Base-by-base conservation (phyloP, 2,888 invertebrate genomes). In the Epistrophella euchroma region DNA sequence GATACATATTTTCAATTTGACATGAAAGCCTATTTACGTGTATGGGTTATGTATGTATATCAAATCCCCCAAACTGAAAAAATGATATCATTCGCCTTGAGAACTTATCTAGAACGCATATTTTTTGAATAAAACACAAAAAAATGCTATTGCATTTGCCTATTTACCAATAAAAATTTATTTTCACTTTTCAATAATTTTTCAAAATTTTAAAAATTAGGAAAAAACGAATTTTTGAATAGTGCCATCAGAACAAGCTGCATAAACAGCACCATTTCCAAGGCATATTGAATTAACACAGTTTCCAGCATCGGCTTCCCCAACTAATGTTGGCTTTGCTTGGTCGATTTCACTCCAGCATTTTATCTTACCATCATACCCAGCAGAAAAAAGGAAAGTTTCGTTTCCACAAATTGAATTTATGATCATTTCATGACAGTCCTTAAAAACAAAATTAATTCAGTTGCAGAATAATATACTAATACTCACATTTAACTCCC, bases 381-480 rank as follows among this genome's bases (percentile, higher is more conserved):
- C 93, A 25, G 91, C 92, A 11, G 91, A 90, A 87, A 91, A 92
- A 32, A 92, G 58, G 45, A 72, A 58, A 19, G 88, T 82, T 0
- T 91, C 91, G 62, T 89, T 88, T 1, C 91, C 91, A 58, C 91
- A 91, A 58, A 93, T 89, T 17, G 90, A 88, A 72, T 91, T 92
- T 10, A 93, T 90, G 62, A 93, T 92, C 91, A 92, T 89, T 76
- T 92, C 91, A 81, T 93, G 93, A 22, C 91, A 91, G 74, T 92
- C 88, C 92, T 93, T 56, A 22, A 60, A 60, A 47, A 52, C 2
- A 50, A 7, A 58, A 15, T 40, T 73, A 15, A 28, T 62, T 10
- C 5, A 35, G 1, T 28, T 47, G 0, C 22, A 25, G n/a, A 5
- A 25, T 17, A n/a, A 78, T 82, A 13, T 55, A 47, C 2, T 25